Conservation (phyloP, 1,140 invertebrate species). For the Bombyx mori region DNA sequence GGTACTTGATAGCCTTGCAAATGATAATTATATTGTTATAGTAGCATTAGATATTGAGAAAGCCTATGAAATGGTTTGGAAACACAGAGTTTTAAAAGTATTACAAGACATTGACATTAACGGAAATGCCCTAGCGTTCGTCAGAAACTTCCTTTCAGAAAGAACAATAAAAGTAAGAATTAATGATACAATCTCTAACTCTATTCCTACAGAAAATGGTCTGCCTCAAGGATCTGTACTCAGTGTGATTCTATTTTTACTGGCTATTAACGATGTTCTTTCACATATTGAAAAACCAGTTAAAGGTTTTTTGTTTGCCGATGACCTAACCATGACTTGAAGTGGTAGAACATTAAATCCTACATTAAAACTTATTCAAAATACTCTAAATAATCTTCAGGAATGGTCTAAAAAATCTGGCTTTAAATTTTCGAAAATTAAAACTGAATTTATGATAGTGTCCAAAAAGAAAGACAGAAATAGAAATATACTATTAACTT, state of each 20-base stretch:
- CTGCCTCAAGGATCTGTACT: slow-evolving; percentile 19
- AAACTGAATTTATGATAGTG: slow-evolving; percentile 9
- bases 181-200: slow-evolving; percentile 12
- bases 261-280: slow-evolving; percentile 18
- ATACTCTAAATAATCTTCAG: slow-evolving; percentile 7
- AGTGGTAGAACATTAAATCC: slow-evolving; percentile 9
- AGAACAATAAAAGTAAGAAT: slow-evolving; percentile 12
- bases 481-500: slow-evolving; percentile 5
- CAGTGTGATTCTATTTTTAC: slow-evolving; percentile 18
- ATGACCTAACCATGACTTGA: slow-evolving; percentile 13
- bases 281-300: slow-evolving; percentile 9
- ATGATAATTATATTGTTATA: too few species aligned
- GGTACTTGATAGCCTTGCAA: too few species aligned
- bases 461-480: slow-evolving; percentile 8
- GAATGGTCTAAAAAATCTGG: slow-evolving; percentile 5
- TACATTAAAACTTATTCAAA: slow-evolving; percentile 10
- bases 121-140: too few species aligned
- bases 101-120: too few species aligned
- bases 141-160: slow-evolving; percentile 2
- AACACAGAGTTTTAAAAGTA: not conserved
- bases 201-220: slow-evolving; percentile 15
- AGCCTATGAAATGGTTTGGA: too few species aligned
- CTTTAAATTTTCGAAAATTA: slow-evolving; percentile 9
- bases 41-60: too few species aligned
- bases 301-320: slow-evolving; percentile 16